A percentile compares a stretch with the other conserved stretches of the same genome.
These are phyloP conservation scores for Clostera curtula DNA, from an alignment of 2,888 invertebrate genomes.

Conservation along the genomic window DNA sequence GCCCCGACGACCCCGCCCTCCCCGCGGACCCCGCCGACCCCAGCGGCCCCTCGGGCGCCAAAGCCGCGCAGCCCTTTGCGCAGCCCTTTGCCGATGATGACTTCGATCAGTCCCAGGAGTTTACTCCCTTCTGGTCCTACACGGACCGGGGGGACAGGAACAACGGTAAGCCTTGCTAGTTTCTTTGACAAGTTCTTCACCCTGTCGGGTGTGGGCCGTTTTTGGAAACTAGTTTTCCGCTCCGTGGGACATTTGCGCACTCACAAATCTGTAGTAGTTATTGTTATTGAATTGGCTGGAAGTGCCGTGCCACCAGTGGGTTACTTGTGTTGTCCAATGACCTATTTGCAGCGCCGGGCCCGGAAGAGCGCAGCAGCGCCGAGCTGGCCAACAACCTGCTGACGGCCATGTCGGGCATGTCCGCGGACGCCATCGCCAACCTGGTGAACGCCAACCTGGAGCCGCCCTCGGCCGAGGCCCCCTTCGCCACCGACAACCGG, in stretches of 20 bases:
- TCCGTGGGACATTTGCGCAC: too few relatives aligned
- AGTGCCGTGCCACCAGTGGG: too few relatives aligned
- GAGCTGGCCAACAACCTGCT: constrained; percentile 53
- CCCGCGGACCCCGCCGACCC: constrained; percentile 2
- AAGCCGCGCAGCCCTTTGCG: too few relatives aligned
- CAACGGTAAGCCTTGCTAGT: too few relatives aligned
- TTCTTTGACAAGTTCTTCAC: too few relatives aligned
- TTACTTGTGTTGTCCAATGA: too few relatives aligned
- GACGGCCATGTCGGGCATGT: constrained; percentile 53
- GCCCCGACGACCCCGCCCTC: constrained; percentile 5
- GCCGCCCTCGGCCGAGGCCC: constrained; percentile 4
- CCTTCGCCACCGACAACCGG: constrained; percentile 1
- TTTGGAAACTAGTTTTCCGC: too few relatives aligned
- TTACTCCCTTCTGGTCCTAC: constrained; percentile 34
- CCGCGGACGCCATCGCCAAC: constrained; percentile 40
- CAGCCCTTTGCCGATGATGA: too few relatives aligned
- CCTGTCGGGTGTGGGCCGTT: too few relatives aligned
- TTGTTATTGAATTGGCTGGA: too few relatives aligned
- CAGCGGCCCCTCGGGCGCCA: too few relatives aligned
- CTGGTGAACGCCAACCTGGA: constrained; percentile 35
- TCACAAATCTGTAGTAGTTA: too few relatives aligned
- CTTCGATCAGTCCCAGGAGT: constrained; percentile 12
- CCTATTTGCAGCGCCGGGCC: constrained; percentile 11
- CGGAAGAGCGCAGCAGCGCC: constrained; percentile 21
- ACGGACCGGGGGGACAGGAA: constrained; percentile 6